phyloP scores from a whole-genome alignment of 2,888 invertebrate species.

The Bombyx huttoni region DNA sequence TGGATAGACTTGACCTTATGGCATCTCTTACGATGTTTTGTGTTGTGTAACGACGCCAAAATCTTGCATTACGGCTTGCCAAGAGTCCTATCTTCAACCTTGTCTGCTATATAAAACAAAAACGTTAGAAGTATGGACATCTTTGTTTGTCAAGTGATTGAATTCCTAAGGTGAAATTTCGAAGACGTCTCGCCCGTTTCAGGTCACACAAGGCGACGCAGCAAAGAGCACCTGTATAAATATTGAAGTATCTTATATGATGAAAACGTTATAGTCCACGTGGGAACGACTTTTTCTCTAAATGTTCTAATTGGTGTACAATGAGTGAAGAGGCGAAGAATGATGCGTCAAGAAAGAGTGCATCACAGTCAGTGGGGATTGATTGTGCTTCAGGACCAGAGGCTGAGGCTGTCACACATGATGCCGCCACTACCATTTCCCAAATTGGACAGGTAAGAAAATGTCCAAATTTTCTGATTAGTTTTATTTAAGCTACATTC shows the following conservation, averaged over 20 bases:
- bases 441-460: constrained; percentile 34
- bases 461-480: not conserved
- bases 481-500: too few relatives aligned
- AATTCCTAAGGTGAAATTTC: constrained; percentile 22
- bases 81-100: constrained; percentile 37
- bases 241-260: constrained; percentile 24
- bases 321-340: constrained; percentile 62
- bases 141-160: constrained; percentile 22
- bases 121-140: constrained; percentile 11
- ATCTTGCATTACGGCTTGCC: constrained; percentile 42
- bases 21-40: constrained; percentile 44
- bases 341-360: constrained; percentile 41
- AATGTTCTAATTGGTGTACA: constrained; percentile 42
- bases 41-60: constrained; percentile 69
- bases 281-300: constrained; percentile 18
- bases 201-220: constrained; percentile 15
- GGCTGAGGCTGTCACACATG: constrained; percentile 21
- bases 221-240: constrained; percentile 28
- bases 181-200: constrained; percentile 13
- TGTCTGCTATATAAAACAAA: constrained; percentile 21
- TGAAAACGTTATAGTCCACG: constrained; percentile 36
- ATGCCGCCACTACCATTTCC: constrained; percentile 37
- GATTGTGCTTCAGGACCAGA: constrained; percentile 4
- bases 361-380: constrained; percentile 16
- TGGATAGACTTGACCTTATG: constrained; percentile 60